Conservation (phyloP, 2,888 invertebrate species). For the Stenchaetothrips biformis region DNA sequence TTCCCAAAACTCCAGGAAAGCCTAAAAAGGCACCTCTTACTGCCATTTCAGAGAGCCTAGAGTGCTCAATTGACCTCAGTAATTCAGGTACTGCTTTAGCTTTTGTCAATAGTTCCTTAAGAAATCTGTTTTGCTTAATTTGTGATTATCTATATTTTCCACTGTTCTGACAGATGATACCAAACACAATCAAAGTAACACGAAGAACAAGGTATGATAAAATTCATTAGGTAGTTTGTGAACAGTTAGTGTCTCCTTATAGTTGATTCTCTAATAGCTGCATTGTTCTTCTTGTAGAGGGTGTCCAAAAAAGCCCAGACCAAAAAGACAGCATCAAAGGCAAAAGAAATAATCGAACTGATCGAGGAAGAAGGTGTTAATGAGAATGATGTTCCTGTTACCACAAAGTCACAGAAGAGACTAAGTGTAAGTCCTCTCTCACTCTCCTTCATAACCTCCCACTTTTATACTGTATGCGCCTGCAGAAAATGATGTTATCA, state of each 20-base stretch:
- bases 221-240: background rate
- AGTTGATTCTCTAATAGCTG: background rate
- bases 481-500: too few species aligned
- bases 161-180: background rate
- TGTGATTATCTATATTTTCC: background rate
- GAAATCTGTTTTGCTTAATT: background rate
- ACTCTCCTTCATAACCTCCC: too few species aligned
- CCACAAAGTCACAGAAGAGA: background rate
- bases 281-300: background rate
- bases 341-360: too few species aligned
- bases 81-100: background rate
- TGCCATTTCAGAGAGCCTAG: background rate
- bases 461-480: too few species aligned
- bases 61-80: background rate
- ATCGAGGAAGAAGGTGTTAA: background rate
- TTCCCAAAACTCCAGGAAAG: slow-evolving; percentile 1
- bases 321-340: background rate
- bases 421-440: background rate
- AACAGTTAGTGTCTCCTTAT: background rate
- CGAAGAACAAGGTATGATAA: background rate
- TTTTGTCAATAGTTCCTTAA: background rate
- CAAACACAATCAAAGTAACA: background rate
- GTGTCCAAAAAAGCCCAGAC: background rate
- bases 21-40: background rate
- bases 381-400: background rate